These are phyloP conservation scores for Eubasilissa splendida DNA, from an alignment of 2,888 invertebrate genomes.

Conservation along the genomic window DNA sequence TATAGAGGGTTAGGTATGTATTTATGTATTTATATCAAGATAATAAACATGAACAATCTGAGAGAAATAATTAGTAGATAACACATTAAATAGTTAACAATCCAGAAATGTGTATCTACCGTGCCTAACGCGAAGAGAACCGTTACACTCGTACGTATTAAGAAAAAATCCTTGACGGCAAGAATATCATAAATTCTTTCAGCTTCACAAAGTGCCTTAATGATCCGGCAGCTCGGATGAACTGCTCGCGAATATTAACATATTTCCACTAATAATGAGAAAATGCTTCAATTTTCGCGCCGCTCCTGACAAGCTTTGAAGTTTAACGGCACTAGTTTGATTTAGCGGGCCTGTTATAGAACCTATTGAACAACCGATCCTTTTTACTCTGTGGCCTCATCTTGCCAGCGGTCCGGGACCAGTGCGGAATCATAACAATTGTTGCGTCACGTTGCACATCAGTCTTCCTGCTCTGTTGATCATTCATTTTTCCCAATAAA, in stretches of 20 bases:
- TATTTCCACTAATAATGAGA: neutral
- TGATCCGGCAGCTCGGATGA: neutral
- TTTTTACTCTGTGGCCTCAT: neutral
- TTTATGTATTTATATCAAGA: too few species aligned
- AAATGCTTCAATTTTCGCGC: neutral
- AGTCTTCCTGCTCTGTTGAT: constrained; percentile 25
- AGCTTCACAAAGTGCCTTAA: constrained; percentile 32
- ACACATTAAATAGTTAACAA: too few species aligned
- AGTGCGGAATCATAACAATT: constrained; percentile 22
- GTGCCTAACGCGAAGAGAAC: too few species aligned
- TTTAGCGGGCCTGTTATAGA: too few species aligned
- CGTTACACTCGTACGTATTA: too few species aligned
- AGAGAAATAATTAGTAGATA: too few species aligned
- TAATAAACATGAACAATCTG: too few species aligned
- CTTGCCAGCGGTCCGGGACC: neutral
- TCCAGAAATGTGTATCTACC: too few species aligned
- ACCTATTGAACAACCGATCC: too few species aligned
- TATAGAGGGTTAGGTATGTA: too few species aligned
- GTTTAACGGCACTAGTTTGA: too few species aligned
- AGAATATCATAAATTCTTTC: constrained; percentile 16
- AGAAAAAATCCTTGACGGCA: constrained; percentile 2
- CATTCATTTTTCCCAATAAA: constrained; percentile 37
- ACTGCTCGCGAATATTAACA: constrained; percentile 15
- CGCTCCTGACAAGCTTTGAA: too few species aligned
- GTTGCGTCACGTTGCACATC: constrained; percentile 31